Conservation (phyloP, 2,888 invertebrate genomes). For the Caradrina clavipalpis region DNA sequence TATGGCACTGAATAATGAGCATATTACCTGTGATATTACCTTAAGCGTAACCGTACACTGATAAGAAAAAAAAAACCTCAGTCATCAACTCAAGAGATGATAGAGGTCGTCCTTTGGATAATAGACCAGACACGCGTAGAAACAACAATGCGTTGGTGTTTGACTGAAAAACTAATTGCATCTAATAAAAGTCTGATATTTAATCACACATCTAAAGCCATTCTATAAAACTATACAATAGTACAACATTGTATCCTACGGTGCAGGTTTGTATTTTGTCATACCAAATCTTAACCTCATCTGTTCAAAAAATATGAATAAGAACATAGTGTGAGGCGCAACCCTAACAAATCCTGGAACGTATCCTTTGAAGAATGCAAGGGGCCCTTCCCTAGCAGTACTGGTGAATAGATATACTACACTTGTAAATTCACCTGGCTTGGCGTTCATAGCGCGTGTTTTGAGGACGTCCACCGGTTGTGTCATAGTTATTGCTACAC, state of each 20-base stretch:
- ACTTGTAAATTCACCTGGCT: constrained; percentile 96
- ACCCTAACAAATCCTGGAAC: constrained; percentile 98
- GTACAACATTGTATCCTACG: too few species aligned
- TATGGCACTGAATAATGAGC: too few species aligned
- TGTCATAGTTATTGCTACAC: constrained; percentile 97
- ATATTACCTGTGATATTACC: too few species aligned
- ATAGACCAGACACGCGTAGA: constrained; percentile 6
- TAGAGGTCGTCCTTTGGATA: not conserved
- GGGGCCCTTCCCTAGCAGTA: constrained; percentile 97
- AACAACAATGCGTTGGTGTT: not conserved
- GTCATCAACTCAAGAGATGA: constrained; percentile 2
- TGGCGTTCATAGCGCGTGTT: constrained; percentile 99
- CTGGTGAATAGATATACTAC: constrained; percentile 93
- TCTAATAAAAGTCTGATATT: constrained; percentile 37
- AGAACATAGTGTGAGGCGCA: constrained; percentile 99
- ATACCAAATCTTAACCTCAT: constrained; percentile 92
- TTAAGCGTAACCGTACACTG: constrained; percentile 16
- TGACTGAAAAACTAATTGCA: constrained; percentile 53
- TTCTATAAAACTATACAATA: constrained; percentile 36
- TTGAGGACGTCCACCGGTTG: constrained; percentile 99
- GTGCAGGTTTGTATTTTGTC: not conserved
- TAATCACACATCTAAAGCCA: constrained; percentile 40
- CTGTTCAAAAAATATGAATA: constrained; percentile 99
- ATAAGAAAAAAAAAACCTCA: not conserved
- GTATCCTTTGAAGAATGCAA: constrained; percentile 99